These are phyloP conservation scores for Oryctolagus cuniculus DNA, from an alignment of 2,113 vertebrate genomes.

Conservation along the genomic window DNA sequence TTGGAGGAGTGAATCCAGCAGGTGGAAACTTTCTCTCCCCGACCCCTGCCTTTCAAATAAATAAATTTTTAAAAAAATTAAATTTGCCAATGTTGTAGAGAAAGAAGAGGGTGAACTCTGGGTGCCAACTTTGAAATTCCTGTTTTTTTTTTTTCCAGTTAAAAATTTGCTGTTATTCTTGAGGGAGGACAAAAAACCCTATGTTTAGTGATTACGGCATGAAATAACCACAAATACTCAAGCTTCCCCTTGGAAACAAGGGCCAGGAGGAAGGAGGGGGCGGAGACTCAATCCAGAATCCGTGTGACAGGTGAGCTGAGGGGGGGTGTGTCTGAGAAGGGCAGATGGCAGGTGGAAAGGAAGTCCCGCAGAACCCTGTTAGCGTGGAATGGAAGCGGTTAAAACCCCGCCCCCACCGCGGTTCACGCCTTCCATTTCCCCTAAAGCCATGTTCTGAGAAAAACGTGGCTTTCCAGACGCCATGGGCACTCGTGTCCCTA, in stretches of 20 bases:
- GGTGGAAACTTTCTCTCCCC: too few species aligned
- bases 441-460: too few species aligned
- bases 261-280: constrained; percentile 8
- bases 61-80: too few species aligned
- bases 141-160: constrained; percentile 53
- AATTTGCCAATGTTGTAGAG: not conserved
- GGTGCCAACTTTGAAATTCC: not conserved
- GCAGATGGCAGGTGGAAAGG: not conserved
- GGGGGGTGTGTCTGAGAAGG: not conserved
- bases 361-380: not conserved
- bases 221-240: constrained; percentile 43
- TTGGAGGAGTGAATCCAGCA: too few species aligned
- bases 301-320: not conserved
- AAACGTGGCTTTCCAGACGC: too few species aligned
- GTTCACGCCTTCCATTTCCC: not conserved
- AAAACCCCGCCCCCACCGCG: not conserved
- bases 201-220: not conserved
- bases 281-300: not conserved
- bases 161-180: not conserved
- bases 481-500: too few species aligned
- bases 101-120: constrained; percentile 50
- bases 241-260: constrained; percentile 20
- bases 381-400: not conserved
- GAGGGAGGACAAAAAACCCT: constrained; percentile 34
- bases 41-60: too few species aligned